These are phyloP conservation scores for Aleiodes testaceus DNA, from an alignment of 2,888 invertebrate species.

Conservation along the genomic window DNA sequence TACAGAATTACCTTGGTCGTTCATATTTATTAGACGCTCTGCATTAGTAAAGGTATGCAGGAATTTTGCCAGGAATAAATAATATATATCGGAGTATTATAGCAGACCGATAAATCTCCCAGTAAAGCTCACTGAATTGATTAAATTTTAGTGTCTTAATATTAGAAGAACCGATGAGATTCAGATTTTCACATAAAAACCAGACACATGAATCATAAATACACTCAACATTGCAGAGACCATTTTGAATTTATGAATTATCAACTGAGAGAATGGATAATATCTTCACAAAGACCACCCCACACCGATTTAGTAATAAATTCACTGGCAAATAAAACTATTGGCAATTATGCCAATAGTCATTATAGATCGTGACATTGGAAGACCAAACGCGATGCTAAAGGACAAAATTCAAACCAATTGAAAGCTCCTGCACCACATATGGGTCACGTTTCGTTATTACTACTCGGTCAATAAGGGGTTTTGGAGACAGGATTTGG, in stretches of 20 bases:
- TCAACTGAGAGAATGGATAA: too few relatives aligned
- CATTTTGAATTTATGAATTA: too few relatives aligned
- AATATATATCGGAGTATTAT: background rate
- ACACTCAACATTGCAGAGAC: too few relatives aligned
- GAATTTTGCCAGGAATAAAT: background rate
- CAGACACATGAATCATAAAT: too few relatives aligned
- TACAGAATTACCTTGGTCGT: background rate
- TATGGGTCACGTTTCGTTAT: constrained; percentile 46
- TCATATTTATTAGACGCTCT: constrained; percentile 4
- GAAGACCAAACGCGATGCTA: constrained; percentile 33
- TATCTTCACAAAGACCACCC: too few relatives aligned
- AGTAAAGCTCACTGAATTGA: background rate
- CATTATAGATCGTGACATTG: constrained; percentile 46
- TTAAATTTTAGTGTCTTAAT: too few relatives aligned
- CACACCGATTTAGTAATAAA: background rate
- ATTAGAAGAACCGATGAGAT: too few relatives aligned
- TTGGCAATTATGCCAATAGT: constrained; percentile 14
- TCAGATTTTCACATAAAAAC: too few relatives aligned
- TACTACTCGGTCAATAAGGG: constrained; percentile 33
- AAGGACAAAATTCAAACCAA: constrained; percentile 41
- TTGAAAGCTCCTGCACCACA: constrained; percentile 41
- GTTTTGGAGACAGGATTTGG: background rate
- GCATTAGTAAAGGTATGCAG: background rate
- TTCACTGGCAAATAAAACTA: constrained; percentile 17
- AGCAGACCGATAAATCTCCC: background rate